A percentile compares a stretch with the other conserved stretches of the same genome.
Conservation (phyloP, 2,888 invertebrate species). For the Octonoba sinensis region DNA sequence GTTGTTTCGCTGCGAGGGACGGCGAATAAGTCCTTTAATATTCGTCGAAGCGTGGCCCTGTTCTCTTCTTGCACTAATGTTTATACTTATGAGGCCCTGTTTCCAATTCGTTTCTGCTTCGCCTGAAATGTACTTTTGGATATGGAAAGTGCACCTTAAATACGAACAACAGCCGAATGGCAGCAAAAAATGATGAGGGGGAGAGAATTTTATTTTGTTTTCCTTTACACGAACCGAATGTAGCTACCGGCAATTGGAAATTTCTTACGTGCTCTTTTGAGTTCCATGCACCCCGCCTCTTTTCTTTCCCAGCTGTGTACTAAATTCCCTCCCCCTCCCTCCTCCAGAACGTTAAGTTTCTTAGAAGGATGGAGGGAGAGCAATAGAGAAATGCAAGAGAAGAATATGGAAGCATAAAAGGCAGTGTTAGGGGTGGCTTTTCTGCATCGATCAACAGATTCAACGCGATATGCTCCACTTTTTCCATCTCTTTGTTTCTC, state of each 20-base stretch:
- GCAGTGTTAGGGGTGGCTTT: constrained; percentile 52
- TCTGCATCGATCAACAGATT: constrained; percentile 60
- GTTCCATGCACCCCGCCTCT: constrained; percentile 11
- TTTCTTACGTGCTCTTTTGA: constrained; percentile 54
- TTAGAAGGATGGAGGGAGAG: no score
- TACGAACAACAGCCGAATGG: constrained; percentile 38
- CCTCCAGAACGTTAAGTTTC: constrained; percentile 49
- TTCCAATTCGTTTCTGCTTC: constrained; percentile 62
- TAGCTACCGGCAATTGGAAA: constrained; percentile 62
- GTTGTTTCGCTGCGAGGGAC: constrained; percentile 36
- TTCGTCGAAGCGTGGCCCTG: constrained; percentile 37
- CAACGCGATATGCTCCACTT: constrained; percentile 55
- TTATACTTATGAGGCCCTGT: constrained; percentile 63
- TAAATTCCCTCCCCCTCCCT: neutral
- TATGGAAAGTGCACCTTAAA: constrained; percentile 64
- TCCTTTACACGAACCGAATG: constrained; percentile 34
- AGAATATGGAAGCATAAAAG: constrained; percentile 43
- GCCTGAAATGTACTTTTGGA: constrained; percentile 54
- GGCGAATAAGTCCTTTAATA: constrained; percentile 48
- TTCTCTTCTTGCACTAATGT: constrained; percentile 51
- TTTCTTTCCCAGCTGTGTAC: constrained; percentile 17
- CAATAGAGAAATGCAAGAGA: constrained; percentile 16
- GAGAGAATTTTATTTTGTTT: constrained; percentile 42
- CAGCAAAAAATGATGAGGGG: constrained; percentile 10
- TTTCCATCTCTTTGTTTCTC: constrained; percentile 51